Evolutionary conservation across 2,888 invertebrate genomes (phyloP).

Genomic region (Serrognathus titanus): DNA sequence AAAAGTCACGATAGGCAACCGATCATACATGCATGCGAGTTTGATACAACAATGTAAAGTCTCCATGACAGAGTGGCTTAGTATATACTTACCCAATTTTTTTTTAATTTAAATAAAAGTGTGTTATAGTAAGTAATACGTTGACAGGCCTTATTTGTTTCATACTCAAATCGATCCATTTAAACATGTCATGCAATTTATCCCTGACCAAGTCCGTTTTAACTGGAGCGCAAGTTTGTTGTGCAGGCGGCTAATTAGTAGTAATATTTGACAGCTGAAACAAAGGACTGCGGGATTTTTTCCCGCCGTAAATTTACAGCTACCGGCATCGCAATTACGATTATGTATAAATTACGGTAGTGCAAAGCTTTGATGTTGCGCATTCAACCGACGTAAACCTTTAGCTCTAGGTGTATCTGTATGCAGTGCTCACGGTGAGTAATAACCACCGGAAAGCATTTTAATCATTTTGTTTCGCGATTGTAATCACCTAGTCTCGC

Average conservation of each 20-base stretch:
- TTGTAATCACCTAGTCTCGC: no score
- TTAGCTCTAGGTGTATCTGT: slow-evolving; percentile 1
- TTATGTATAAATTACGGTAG: slow-evolving; percentile 3
- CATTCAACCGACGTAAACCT: slow-evolving; percentile 2
- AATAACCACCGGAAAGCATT: not conserved
- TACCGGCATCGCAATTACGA: slow-evolving; percentile 1
- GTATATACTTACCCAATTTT: no score
- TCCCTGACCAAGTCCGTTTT: no score
- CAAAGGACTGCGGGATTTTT: not conserved
- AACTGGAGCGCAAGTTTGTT: not conserved
- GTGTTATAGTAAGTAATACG: no score
- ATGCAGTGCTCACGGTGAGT: not conserved
- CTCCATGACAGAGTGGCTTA: no score
- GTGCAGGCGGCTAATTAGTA: not conserved
- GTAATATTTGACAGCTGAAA: not conserved
- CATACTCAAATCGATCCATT: no score
- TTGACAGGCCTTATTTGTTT: no score
- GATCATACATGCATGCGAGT: no score
- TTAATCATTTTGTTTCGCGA: not conserved
- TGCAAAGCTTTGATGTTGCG: not conserved
- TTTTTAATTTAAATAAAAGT: no score
- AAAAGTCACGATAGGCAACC: no score
- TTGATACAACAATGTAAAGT: no score
- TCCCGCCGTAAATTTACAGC: not conserved
- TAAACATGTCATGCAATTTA: no score